Base-by-base conservation (phyloP, 2,113 vertebrate genomes). In the Thunnus thynnus region DNA sequence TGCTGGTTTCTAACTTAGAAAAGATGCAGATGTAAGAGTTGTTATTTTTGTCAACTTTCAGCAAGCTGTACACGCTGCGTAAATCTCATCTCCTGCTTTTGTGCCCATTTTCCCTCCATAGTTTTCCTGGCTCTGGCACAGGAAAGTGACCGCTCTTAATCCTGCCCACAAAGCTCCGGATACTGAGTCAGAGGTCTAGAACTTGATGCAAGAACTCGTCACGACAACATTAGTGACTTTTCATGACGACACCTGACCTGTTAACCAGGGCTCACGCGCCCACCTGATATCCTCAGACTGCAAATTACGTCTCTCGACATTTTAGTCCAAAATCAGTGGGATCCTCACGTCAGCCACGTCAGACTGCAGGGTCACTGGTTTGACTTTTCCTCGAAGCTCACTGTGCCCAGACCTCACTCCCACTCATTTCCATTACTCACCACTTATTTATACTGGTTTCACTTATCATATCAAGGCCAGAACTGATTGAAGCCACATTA, bases 351-450 rank as follows among this genome's bases (percentile, higher is more conserved):
- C 25, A 56, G 27, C 61, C 54, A 66, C 9, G 3, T 75, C 60
- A 75, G 44, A 61, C 30, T 63, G 61, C 58, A 57, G 66, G 65
- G 67, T 76, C 52, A 52, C 2, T 13, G 17, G 41, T 78, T 44
- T 64, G 65, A 68, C 66, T 61, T 70, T 77, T 87, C 47, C 76
- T 72, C 46, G 1, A 61, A 48, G 18, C 63, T 77, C 58, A 18
- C 11, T 77, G 51, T 63, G n/a, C n/a, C 46, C 47, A 65, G 10
- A 50, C 12, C 47, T 55, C 69, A 55, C 48, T 65, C 85, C 73
- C 73, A 77, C 77, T 75, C 20, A 36, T 25, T 82, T 11, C 46
- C 50, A 67, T 88, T 67, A 76, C 60, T 79, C 82, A 82, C 25
- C 62, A 62, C 65, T 70, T 66, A 65, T 51, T 64, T 66, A 80